Evolutionary conservation across 1,140 invertebrate species (phyloP).

Genomic region (Odontomachus brunneus): DNA sequence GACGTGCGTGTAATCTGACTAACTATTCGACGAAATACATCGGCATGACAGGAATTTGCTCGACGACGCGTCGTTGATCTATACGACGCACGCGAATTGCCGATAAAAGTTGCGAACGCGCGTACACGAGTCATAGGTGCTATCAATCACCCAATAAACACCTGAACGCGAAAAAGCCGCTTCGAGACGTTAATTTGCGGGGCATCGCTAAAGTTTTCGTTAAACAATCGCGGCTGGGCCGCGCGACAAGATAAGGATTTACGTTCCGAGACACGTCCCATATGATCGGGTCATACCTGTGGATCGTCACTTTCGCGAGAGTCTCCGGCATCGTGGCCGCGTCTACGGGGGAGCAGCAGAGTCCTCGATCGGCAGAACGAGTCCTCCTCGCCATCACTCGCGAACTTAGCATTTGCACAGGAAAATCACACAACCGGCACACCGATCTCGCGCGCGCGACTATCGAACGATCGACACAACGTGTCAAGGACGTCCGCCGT

Average conservation of each 20-base stretch:
- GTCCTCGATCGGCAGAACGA: constrained; percentile 18
- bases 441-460: constrained; percentile 17
- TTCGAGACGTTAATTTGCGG: background rate
- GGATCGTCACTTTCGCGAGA: constrained; percentile 20
- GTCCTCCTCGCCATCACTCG: constrained; percentile 61
- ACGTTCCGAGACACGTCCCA: background rate
- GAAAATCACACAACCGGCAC: constrained; percentile 42
- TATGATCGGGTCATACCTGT: constrained; percentile 33
- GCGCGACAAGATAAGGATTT: background rate
- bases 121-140: background rate
- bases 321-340: constrained; percentile 5
- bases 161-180: background rate
- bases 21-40: no score
- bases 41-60: no score
- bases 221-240: no score
- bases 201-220: background rate
- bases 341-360: constrained; percentile 10
- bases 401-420: constrained; percentile 16
- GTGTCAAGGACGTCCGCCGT: constrained; percentile 24
- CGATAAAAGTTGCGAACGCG: background rate
- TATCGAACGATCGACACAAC: constrained; percentile 43
- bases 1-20: no score
- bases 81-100: background rate
- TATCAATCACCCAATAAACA: background rate
- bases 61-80: no score